phyloP scores from a whole-genome alignment of 2,797 vertebrate species.

The Mastacembelus armatus region DNA sequence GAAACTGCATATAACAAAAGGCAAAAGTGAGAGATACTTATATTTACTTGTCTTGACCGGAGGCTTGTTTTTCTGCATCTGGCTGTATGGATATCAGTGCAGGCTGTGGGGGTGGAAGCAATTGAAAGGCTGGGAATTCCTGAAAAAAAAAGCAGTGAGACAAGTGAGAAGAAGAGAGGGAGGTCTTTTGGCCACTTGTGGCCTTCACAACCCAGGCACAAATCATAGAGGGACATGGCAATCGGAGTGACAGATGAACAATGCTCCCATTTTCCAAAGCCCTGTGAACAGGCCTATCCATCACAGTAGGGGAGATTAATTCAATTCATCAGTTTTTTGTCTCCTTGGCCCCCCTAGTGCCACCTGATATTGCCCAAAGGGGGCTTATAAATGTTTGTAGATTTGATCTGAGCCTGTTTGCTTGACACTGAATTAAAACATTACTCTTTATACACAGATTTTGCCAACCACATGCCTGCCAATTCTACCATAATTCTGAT shows the following conservation, averaged over 20 bases:
- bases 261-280: conserved; percentile 82
- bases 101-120: conserved; percentile 50
- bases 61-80: conserved; percentile 57
- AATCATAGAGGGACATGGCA: conserved; percentile 84
- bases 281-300: conserved; percentile 85
- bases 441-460: conserved; percentile 69
- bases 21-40: conserved; percentile 33
- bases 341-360: conserved; percentile 83
- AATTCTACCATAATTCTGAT: conserved; percentile 75
- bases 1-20: conserved; percentile 19
- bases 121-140: conserved; percentile 62
- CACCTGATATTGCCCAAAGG: conserved; percentile 84
- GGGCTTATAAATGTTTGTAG: conserved; percentile 82
- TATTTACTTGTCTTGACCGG: conserved; percentile 27
- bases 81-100: conserved; percentile 56
- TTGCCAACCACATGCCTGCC: conserved; percentile 61
- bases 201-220: conserved; percentile 81
- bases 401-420: conserved; percentile 73
- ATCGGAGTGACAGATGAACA: conserved; percentile 88
- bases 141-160: conserved; percentile 23
- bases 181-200: conserved; percentile 84
- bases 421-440: conserved; percentile 83
- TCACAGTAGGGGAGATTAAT: conserved; percentile 83
- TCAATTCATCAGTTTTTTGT: conserved; percentile 87
- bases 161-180: conserved; percentile 58